Evolutionary conservation across 2,113 vertebrate genomes (phyloP), one percentile per base, ranked within the genome.

Genomic region (Gymnarchus niloticus): DNA sequence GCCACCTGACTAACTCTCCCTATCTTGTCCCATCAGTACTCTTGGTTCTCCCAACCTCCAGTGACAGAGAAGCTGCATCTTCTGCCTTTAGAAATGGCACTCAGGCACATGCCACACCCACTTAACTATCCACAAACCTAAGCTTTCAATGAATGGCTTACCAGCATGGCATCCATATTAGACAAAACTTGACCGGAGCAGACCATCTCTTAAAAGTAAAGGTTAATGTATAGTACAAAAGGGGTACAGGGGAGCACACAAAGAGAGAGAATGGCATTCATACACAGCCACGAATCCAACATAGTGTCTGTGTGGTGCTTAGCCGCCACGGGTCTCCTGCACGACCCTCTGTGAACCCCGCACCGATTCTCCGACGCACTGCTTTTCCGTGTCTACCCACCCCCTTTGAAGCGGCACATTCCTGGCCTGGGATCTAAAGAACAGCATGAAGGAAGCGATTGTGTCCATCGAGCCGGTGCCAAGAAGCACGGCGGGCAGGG

Each of bases 391-490:
- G 28, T 44, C 57, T 37, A 85, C 8, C 51, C 46, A 59, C 46
- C 19, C 44, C 48, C 44, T 59, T 54, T 82, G 25, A 54, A 82
- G 48, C 14, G 6, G 6, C 85, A 23, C 51, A 76, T 77, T 86
- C 56, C 59, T 56, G 81, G 85, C 81, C 56, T 28, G 19, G 28
- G 21, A 76, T 86, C 80, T 83, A 51, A 76, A 81, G n/a, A 81
- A 28, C 54, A 59, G 14, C 83, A 84, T 84, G 86, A 87, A 87
- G 65, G 48, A 87, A 69, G 19, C 52, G 48, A 87, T 87, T 84
- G 73, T 83, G 52, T 78, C 82, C 14, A 23, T 37, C 37, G 41
- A 41, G 44, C 54, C 49, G 19, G n/a, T 48, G 82, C 82, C 48
- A 48, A 59, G 69, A n/a, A 52, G 21, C 81, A 65, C 82, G 19